Evolutionary conservation across 2,797 vertebrate genomes (phyloP), one percentile per base, ranked within the genome.

Genomic region (Anabas testudineus): DNA sequence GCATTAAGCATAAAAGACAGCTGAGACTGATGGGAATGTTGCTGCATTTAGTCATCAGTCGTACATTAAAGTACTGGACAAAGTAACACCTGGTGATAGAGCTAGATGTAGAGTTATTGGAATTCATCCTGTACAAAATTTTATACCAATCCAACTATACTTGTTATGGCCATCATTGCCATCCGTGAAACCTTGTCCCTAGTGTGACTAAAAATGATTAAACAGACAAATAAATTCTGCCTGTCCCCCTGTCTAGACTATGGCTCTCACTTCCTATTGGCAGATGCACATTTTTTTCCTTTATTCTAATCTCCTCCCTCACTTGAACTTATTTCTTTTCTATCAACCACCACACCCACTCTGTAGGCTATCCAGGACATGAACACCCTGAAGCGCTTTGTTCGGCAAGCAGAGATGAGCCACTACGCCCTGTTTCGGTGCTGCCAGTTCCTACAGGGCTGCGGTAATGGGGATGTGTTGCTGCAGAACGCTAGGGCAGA

Each of bases 361-460:
- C 21, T 37, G 15, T 93, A 99, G 98, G 97, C 97, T 59, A 99
- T 99, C 73, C 98, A 99, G 91, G 97, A 99, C 87, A 97, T 97
- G 93, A 99, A 99, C 95, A 97, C 96, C 88, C 92, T 99, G 88
- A 99, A 99, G 93, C 95, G 98, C 32, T 97, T 96, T 42, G 96
- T 99, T 87, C 95, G 95, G 0, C 98, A 99, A 92, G 97, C 98
- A 0, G 98, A 99, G 92, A 98, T 95, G 95, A 99, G 95, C 88
- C 97, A 99, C 91, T 99, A 99, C 0, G 96, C 98, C 43, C 83
- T 99, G 82, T 99, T 97, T 87, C 97, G 96, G 87, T 99, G 98
- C 91, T 97, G 94, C 81, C 90, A 95, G 85, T 99, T 99, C 90
- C 94, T 99, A n/a, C 97, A 95, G 92, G 95, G 94, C 90, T 99